Percentiles rank a stretch among this genome's conserved stretches.
Conservation (phyloP, 2,888 invertebrate genomes). For the Stenolophus ochropezus region DNA sequence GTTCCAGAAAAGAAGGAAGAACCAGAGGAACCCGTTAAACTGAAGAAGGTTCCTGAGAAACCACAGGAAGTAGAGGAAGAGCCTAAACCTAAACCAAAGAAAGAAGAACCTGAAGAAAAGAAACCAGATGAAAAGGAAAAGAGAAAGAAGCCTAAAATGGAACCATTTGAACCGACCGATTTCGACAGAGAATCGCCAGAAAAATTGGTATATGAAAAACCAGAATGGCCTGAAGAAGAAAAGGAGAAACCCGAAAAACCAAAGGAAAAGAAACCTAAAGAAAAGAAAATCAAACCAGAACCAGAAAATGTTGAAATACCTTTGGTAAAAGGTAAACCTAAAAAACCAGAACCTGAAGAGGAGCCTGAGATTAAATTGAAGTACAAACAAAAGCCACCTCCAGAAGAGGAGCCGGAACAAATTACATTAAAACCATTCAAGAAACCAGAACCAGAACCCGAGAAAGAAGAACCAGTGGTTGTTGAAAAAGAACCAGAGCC, state of each 20-base stretch:
- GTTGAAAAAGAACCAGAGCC: constrained; percentile 68
- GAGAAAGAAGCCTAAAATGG: constrained; percentile 66
- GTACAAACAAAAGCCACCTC: constrained; percentile 65
- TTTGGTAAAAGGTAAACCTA: constrained; percentile 70
- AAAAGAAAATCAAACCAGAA: constrained; percentile 67
- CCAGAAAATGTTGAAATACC: constrained; percentile 71
- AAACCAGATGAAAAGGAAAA: constrained; percentile 66
- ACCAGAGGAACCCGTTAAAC: constrained; percentile 67
- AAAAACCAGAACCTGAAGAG: constrained; percentile 72
- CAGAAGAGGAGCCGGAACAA: constrained; percentile 67
- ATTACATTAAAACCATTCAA: constrained; percentile 66
- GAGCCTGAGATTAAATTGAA: constrained; percentile 72
- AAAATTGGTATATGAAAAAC: constrained; percentile 69
- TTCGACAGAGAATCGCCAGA: constrained; percentile 67
- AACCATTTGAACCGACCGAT: constrained; percentile 67
- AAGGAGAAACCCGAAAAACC: constrained; percentile 69
- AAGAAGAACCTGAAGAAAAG: constrained; percentile 64
- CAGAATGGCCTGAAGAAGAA: constrained; percentile 67
- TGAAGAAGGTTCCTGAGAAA: constrained; percentile 71
- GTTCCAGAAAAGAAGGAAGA: constrained; percentile 69
- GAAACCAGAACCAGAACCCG: constrained; percentile 63
- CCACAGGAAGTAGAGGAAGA: constrained; percentile 67
- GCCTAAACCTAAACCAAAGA: constrained; percentile 65
- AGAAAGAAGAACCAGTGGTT: constrained; percentile 66
- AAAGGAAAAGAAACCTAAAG: constrained; percentile 65